phyloP scores from a whole-genome alignment of 2,797 vertebrate genomes.

The Gobio occitaniae region DNA sequence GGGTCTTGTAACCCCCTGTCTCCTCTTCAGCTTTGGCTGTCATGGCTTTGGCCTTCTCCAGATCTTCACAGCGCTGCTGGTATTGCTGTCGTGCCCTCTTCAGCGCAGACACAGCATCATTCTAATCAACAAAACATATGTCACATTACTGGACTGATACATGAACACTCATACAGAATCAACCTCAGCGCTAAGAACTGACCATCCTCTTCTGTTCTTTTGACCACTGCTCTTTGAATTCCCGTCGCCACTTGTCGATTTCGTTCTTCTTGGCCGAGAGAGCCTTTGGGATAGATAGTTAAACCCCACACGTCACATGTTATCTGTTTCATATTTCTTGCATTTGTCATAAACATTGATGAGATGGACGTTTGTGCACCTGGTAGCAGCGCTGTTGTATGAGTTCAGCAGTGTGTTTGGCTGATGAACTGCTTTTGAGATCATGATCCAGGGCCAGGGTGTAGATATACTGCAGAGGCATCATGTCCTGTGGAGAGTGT shows the following conservation, averaged over 20 bases:
- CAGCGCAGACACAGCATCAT: conserved; percentile 80
- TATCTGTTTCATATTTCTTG: background rate
- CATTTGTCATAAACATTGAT: background rate
- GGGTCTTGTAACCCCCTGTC: conserved; percentile 80
- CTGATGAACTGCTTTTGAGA: conserved; percentile 75
- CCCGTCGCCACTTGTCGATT: conserved; percentile 92
- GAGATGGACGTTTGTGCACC: conserved; percentile 69
- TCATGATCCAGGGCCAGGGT: conserved; percentile 88
- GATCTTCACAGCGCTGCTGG: conserved; percentile 86
- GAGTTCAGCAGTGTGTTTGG: conserved; percentile 76
- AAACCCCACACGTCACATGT: background rate
- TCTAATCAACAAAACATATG: conserved; percentile 69
- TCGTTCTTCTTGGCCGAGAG: conserved; percentile 89
- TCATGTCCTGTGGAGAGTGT: conserved; percentile 77
- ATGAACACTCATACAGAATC: background rate
- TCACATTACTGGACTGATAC: background rate
- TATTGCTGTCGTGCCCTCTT: conserved; percentile 89
- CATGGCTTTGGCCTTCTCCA: conserved; percentile 82
- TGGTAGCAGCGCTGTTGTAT: conserved; percentile 89
- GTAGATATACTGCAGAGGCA: conserved; percentile 90
- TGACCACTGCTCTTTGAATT: conserved; percentile 95
- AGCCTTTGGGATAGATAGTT: conserved; percentile 74
- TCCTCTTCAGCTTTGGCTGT: conserved; percentile 82
- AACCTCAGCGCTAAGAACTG: conserved; percentile 55
- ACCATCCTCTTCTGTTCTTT: conserved; percentile 91